Conservation (phyloP, 2,113 vertebrate genomes). For the Merops nubicus region DNA sequence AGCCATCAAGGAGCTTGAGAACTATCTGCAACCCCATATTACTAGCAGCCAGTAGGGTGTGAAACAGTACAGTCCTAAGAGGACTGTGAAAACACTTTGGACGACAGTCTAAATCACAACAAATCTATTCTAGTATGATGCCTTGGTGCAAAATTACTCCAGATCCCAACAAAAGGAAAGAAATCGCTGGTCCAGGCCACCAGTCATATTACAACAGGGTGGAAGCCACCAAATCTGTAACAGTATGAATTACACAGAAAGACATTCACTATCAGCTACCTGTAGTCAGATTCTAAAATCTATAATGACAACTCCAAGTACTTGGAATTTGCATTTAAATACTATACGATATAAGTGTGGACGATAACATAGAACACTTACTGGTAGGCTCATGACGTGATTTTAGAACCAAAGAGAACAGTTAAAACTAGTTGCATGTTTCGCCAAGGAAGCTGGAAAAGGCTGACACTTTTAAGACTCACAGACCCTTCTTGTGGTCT, state of each 20-base stretch:
- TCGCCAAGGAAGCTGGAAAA: background rate
- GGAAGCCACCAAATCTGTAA: background rate
- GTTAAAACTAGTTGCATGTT: background rate
- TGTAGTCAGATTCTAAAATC: background rate
- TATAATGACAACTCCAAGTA: background rate
- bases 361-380: fast-evolving
- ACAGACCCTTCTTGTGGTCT: background rate
- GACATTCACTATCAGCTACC: background rate
- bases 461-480: background rate
- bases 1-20: background rate
- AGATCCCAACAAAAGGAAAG: background rate
- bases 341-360: background rate
- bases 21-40: background rate
- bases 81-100: background rate
- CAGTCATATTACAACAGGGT: background rate
- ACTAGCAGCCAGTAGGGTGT: background rate
- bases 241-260: background rate
- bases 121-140: background rate
- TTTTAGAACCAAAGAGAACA: background rate
- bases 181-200: background rate
- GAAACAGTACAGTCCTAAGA: background rate
- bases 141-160: background rate
- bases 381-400: fast-evolving
- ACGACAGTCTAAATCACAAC: background rate
- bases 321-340: background rate